A percentile compares a stretch with the other conserved stretches of the same genome.
Conservation (phyloP, 2,797 vertebrate species). For the Masticophis lateralis region DNA sequence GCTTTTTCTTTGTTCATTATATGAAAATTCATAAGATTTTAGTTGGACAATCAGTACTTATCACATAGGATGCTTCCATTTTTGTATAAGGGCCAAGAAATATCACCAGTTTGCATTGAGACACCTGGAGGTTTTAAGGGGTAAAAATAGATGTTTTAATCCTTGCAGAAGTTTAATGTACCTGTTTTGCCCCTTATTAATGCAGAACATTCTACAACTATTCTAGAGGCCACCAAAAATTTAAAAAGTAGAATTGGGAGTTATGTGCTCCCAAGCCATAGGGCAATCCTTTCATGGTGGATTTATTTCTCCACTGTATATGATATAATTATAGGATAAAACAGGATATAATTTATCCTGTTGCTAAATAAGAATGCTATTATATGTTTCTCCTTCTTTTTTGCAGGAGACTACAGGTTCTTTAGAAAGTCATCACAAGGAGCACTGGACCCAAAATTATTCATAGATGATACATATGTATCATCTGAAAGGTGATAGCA, state of each 20-base stretch:
- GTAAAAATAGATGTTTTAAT: background rate
- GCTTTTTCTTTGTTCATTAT: background rate
- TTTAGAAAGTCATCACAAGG: background rate
- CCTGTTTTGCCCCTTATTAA: background rate
- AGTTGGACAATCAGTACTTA: background rate
- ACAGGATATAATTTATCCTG: background rate
- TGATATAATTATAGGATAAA: background rate
- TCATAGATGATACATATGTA: background rate
- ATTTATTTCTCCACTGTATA: background rate
- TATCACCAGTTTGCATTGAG: background rate
- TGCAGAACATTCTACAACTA: background rate
- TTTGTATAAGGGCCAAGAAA: background rate
- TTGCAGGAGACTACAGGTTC: slow-evolving; percentile 2
- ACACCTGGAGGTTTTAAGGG: background rate
- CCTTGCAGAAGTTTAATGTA: background rate
- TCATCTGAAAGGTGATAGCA: slow-evolving; percentile 42
- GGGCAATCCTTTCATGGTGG: background rate
- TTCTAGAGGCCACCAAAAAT: background rate
- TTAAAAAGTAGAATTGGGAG: background rate
- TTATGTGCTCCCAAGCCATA: background rate
- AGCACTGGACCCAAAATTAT: background rate
- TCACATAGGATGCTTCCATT: background rate
- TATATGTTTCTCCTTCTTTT: background rate
- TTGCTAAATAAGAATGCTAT: background rate
- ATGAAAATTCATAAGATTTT: background rate